These are phyloP conservation scores for Hypercompe scribonia DNA, from an alignment of 2,888 invertebrate species.

Conservation along the genomic window DNA sequence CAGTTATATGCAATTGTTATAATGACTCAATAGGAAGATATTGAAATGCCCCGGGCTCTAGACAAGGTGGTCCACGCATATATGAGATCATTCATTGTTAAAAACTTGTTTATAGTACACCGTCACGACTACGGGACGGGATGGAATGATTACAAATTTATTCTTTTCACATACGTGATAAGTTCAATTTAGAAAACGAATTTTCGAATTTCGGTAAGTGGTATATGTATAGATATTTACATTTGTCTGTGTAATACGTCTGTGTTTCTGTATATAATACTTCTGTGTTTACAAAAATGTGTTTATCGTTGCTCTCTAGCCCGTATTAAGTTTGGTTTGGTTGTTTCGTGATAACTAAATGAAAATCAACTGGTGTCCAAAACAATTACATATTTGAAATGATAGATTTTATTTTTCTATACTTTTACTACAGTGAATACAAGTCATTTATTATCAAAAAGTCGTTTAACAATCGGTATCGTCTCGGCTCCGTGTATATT, in stretches of 20 bases:
- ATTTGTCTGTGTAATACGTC: background rate
- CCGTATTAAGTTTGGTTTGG: background rate
- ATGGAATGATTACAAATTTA: background rate
- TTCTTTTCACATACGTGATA: background rate
- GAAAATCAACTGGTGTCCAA: background rate
- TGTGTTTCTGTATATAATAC: background rate
- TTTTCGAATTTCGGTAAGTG: background rate
- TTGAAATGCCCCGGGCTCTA: constrained; percentile 60
- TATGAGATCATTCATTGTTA: constrained; percentile 64
- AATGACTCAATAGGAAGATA: constrained; percentile 72
- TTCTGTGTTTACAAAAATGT: background rate
- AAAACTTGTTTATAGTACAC: constrained; percentile 6
- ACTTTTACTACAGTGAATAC: background rate
- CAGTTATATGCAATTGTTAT: constrained; percentile 68
- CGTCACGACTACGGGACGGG: constrained; percentile 4
- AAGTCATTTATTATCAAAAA: background rate
- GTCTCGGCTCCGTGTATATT: background rate
- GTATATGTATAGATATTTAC: background rate
- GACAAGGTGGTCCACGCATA: constrained; percentile 61
- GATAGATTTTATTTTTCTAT: background rate
- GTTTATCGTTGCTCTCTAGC: background rate
- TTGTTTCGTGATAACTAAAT: background rate
- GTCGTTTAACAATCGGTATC: background rate
- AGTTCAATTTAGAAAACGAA: background rate
- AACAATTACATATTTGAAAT: background rate